phyloP scores from a whole-genome alignment of 1,140 invertebrate genomes.

The Ostrea edulis region DNA sequence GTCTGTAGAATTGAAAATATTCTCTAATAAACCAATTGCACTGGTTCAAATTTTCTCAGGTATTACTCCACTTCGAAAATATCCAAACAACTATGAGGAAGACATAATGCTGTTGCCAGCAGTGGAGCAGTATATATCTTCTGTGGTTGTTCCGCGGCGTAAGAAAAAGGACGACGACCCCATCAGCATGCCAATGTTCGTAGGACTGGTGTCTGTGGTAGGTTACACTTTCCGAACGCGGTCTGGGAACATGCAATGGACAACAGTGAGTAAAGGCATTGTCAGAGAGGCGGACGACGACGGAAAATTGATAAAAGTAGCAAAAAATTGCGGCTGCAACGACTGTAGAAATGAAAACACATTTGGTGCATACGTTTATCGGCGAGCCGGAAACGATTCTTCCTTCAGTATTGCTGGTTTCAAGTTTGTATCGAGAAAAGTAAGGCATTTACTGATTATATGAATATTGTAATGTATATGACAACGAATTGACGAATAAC shows the following conservation, averaged over 20 bases:
- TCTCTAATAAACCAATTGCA: background rate
- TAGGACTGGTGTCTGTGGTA: background rate
- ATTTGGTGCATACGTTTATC: background rate
- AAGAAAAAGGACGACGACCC: background rate
- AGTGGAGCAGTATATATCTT: background rate
- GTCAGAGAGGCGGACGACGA: background rate
- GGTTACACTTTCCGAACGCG: background rate
- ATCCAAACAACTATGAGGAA: constrained; percentile 3
- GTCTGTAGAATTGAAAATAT: background rate
- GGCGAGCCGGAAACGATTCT: background rate
- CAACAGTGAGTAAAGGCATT: background rate
- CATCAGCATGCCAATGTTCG: background rate
- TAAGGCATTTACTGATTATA: background rate
- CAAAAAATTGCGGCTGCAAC: background rate
- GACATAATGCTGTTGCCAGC: background rate
- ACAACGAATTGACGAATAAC: too few species aligned
- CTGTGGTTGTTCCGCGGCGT: background rate
- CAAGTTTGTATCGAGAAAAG: background rate
- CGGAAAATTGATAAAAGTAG: background rate
- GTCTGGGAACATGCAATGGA: background rate
- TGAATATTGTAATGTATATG: too few species aligned
- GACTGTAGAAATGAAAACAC: background rate
- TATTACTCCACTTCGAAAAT: background rate
- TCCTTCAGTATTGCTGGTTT: constrained; percentile 3
- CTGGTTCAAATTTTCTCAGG: constrained; percentile 8